phyloP scores from a whole-genome alignment of 1,140 invertebrate species.

The Drosophila bocqueti region DNA sequence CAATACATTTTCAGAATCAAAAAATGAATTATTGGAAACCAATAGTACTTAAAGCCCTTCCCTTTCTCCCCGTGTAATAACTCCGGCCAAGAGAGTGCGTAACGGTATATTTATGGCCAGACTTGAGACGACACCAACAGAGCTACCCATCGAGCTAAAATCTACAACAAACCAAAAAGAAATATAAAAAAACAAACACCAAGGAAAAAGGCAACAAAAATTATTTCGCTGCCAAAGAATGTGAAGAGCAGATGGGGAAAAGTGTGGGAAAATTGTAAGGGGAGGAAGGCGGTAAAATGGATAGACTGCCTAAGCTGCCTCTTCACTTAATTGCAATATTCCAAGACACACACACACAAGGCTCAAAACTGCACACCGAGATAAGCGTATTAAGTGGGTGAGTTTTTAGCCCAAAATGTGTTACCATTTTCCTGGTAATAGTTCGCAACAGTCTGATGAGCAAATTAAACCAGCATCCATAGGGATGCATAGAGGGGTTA shows the following conservation, averaged over 20 bases:
- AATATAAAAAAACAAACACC: slow-evolving; percentile 9
- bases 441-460: not conserved
- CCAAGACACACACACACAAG: slow-evolving; percentile 31
- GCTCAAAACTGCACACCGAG: slow-evolving; percentile 40
- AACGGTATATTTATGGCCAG: slow-evolving; percentile 52
- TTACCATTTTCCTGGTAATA: slow-evolving; percentile 10
- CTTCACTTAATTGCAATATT: slow-evolving; percentile 61
- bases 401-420: slow-evolving; percentile 2
- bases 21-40: too few relatives aligned
- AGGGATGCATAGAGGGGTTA: not conserved
- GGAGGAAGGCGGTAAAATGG: not conserved
- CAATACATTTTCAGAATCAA: too few relatives aligned
- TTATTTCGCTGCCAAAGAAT: slow-evolving; percentile 31
- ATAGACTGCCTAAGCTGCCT: slow-evolving; percentile 55
- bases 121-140: slow-evolving; percentile 52
- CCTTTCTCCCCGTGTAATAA: not conserved
- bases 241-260: slow-evolving; percentile 7
- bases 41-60: too few relatives aligned
- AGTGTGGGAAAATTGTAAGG: not conserved
- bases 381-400: slow-evolving; percentile 47
- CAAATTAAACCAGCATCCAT: not conserved
- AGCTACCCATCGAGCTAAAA: slow-evolving; percentile 24
- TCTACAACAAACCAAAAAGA: not conserved
- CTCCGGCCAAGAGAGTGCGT: slow-evolving; percentile 34
- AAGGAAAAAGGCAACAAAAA: slow-evolving; percentile 16